Base-by-base conservation (phyloP, 2,888 invertebrate species). In the Hemithea aestivaria region DNA sequence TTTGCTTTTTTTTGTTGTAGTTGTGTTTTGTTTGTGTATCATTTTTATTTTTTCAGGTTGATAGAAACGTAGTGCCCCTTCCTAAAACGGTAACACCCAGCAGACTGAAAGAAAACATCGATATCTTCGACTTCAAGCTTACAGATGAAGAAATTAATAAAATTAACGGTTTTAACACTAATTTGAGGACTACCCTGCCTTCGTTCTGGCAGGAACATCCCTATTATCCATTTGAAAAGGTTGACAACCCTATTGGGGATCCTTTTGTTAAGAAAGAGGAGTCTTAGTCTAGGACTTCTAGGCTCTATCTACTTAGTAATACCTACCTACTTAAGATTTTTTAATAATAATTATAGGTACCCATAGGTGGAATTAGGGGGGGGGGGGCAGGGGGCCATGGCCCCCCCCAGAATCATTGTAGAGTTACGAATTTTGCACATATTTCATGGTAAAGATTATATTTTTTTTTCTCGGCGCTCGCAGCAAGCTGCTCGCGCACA, bases 131-230 rank as follows among this genome's bases (percentile, higher is more conserved):
- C 45, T 85, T 87, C 39, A 56, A 66, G 2, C 45, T 87, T 4
- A 55, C 62, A 1, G 24, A 53, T 0, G 60, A 63, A 2, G 87
- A 87, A 26, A 67, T 80, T 0, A 54, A 57, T 2, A 53, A 44
- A 11, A 69, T 85, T 0, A 70, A 61, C 28, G 16, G 46, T 0
- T 76, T 65, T 6, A 48, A 82, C 25, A 45, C 54, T 0, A 40
- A 61, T 2, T 66, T 56, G 0, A 54, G 83, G 7, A 73, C 62
- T 29, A 76, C 76, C 0, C 11, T 62, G 0, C 85, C 87, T 0
- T 74, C 83, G 0, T 87, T 85, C 45, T 87, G 87, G 87, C 87
- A 85, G 55, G 47, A 58, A 1, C 81, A 83, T 16, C 68, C 62
- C 1, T 53, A 78, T 49, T 87, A 85, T 24, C 85, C 87, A 0